A percentile compares a stretch with the other conserved stretches of the same genome.
These are phyloP conservation scores for Elysia crispata DNA, from an alignment of 2,888 invertebrate species.

Conservation along the genomic window DNA sequence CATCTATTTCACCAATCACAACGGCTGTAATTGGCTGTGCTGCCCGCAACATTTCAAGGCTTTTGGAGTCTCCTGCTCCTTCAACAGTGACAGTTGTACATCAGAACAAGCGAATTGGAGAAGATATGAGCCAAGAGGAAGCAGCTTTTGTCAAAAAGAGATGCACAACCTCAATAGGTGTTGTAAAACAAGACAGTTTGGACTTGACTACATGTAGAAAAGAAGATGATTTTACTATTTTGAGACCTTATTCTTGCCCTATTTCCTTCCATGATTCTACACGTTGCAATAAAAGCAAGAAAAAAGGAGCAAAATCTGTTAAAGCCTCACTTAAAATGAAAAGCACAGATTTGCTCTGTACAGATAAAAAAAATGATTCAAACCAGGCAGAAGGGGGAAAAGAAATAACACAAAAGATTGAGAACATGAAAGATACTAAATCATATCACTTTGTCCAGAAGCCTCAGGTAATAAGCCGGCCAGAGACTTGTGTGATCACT, in stretches of 20 bases:
- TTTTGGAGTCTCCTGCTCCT: slow-evolving; percentile 49
- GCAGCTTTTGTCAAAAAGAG: slow-evolving; percentile 27
- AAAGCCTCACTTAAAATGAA: background rate
- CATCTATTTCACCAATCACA: background rate
- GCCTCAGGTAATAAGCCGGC: slow-evolving; percentile 43
- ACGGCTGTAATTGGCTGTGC: slow-evolving; percentile 33
- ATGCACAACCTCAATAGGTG: slow-evolving; percentile 44
- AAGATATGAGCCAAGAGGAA: slow-evolving; percentile 35
- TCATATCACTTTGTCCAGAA: slow-evolving; percentile 45
- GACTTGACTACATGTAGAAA: background rate
- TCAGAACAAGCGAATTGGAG: slow-evolving; percentile 37
- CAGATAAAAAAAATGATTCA: background rate
- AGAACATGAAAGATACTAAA: background rate
- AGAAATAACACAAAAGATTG: background rate
- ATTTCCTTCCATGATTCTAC: background rate
- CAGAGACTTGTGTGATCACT: background rate
- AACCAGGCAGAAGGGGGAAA: background rate
- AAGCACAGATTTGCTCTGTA: background rate
- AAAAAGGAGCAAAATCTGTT: background rate
- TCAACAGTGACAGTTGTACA: slow-evolving; percentile 13
- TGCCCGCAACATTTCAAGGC: slow-evolving; percentile 50
- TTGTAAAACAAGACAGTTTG: slow-evolving; percentile 25
- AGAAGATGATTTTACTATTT: background rate
- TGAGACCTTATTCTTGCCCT: slow-evolving; percentile 45
- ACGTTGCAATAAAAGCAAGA: background rate